phyloP scores from a whole-genome alignment of 1,140 invertebrate species.

The Rhagoletis pomonella region DNA sequence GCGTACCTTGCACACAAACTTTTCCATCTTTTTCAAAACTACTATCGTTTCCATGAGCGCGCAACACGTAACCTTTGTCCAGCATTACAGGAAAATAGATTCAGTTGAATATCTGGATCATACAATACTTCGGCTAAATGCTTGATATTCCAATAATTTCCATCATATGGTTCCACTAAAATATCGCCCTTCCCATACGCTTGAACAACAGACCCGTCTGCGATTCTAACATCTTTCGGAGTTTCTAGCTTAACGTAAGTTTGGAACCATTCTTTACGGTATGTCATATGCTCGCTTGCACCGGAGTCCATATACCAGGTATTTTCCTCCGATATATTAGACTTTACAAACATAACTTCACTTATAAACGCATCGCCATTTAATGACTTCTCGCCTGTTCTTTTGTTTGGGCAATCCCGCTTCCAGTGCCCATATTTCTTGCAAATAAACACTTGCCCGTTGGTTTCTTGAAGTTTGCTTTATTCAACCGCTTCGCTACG shows the following conservation, averaged over 20 bases:
- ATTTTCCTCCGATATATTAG: conserved; percentile 7
- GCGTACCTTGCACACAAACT: neutral
- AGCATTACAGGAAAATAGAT: conserved; percentile 32
- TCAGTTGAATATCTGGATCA: neutral
- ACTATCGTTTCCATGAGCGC: neutral
- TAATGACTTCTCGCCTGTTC: neutral
- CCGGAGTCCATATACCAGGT: conserved; percentile 56
- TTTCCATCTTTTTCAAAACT: conserved; percentile 9
- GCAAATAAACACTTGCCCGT: too few species aligned
- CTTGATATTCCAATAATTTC: neutral
- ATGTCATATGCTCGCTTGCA: conserved; percentile 53
- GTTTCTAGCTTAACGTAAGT: neutral
- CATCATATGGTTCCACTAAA: neutral
- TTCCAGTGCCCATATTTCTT: too few species aligned
- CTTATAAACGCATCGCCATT: conserved; percentile 14
- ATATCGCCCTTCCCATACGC: conserved; percentile 44
- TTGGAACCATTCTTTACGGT: conserved; percentile 46
- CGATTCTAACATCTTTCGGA: conserved; percentile 22
- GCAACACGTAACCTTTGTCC: conserved; percentile 13
- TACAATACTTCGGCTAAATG: neutral
- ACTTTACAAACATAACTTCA: conserved; percentile 26
- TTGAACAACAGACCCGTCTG: neutral
- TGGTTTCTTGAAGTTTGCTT: too few species aligned
- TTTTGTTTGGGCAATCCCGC: neutral
- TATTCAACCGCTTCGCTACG: too few species aligned